Conservation (phyloP, 2,888 invertebrate genomes). For the Allophyes oxyacanthae region DNA sequence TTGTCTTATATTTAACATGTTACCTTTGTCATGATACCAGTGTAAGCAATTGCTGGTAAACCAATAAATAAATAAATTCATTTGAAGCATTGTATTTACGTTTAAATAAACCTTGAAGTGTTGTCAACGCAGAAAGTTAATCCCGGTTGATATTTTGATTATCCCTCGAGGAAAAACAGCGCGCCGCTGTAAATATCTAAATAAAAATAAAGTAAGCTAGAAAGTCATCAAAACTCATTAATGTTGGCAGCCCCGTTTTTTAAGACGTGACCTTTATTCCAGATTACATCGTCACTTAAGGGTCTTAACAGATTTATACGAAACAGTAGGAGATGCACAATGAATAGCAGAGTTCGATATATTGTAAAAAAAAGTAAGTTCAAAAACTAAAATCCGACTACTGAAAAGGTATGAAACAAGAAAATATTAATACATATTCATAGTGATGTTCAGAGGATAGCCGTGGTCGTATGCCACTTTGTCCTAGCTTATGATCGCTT, state of each 20-base stretch:
- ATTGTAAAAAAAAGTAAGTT: too few species aligned
- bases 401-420: too few species aligned
- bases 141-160: constrained; percentile 39
- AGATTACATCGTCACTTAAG: constrained; percentile 36
- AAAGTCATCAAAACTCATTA: constrained; percentile 50
- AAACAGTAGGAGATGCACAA: neutral
- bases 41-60: too few species aligned
- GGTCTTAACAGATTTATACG: constrained; percentile 13
- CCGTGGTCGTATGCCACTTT: too few species aligned
- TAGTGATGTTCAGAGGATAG: too few species aligned
- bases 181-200: constrained; percentile 32
- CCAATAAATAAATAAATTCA: too few species aligned
- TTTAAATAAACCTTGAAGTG: constrained; percentile 23
- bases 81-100: constrained; percentile 3
- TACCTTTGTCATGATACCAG: too few species aligned
- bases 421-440: too few species aligned
- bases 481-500: too few species aligned
- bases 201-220: constrained; percentile 42
- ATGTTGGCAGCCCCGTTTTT: constrained; percentile 21
- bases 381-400: too few species aligned
- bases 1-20: too few species aligned
- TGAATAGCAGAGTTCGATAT: too few species aligned
- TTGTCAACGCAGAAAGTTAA: constrained; percentile 19
- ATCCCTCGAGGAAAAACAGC: constrained; percentile 23
- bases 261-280: constrained; percentile 43